phyloP scores from a whole-genome alignment of 1,140 invertebrate species.

The Stegodyphus dumicola region DNA sequence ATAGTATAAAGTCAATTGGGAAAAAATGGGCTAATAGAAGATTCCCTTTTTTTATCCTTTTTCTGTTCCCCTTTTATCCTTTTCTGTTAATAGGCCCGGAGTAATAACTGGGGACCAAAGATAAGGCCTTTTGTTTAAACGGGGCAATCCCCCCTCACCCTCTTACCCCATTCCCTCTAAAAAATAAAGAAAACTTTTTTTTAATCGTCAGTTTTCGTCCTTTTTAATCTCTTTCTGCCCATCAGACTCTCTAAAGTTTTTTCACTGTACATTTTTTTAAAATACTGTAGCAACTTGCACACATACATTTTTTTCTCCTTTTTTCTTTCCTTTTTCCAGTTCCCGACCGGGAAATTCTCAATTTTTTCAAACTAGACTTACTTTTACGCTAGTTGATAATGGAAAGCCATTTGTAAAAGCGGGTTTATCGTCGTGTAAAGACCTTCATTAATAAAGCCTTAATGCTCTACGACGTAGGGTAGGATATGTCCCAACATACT shows the following conservation, averaged over 20 bases:
- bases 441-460: slow-evolving; percentile 50
- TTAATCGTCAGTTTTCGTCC: slow-evolving; percentile 52
- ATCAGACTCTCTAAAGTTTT: slow-evolving; percentile 23
- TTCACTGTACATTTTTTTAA: slow-evolving; percentile 25
- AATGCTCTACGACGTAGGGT: slow-evolving; percentile 7
- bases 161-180: background rate
- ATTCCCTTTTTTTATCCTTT: slow-evolving; percentile 26
- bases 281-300: slow-evolving; percentile 6
- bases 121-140: slow-evolving; percentile 60
- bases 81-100: slow-evolving; percentile 55
- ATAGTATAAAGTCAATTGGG: slow-evolving; percentile 39
- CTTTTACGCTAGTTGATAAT: slow-evolving; percentile 50
- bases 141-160: background rate
- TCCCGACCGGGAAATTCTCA: slow-evolving; percentile 17
- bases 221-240: slow-evolving; percentile 58
- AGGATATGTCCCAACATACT: slow-evolving; percentile 1
- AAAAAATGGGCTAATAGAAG: slow-evolving; percentile 53
- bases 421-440: slow-evolving; percentile 57
- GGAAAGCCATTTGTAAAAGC: slow-evolving; percentile 58
- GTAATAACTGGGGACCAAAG: slow-evolving; percentile 53
- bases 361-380: slow-evolving; percentile 17
- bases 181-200: slow-evolving; percentile 38
- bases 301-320: slow-evolving; percentile 30
- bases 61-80: slow-evolving; percentile 33
- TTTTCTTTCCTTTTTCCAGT: background rate